Percentiles rank a stretch among this genome's conserved stretches.
Conservation (phyloP, 2,888 invertebrate genomes). For the Drosophila falleni region DNA sequence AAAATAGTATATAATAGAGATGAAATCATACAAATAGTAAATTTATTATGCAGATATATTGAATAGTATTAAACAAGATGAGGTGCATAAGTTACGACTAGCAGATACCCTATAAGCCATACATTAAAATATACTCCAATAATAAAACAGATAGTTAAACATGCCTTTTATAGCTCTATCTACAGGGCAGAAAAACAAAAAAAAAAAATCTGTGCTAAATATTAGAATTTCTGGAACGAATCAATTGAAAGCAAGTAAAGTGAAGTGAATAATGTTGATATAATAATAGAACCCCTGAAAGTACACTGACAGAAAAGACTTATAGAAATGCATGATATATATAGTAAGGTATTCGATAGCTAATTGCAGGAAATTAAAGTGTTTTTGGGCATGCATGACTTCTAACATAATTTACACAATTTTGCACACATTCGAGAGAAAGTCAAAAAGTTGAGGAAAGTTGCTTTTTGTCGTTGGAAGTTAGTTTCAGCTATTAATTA, state of each 20-base stretch:
- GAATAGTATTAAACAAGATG: neutral
- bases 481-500: conserved; percentile 19
- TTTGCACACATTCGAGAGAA: conserved; percentile 8
- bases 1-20: too few species aligned
- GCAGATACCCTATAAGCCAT: too few species aligned
- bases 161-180: neutral
- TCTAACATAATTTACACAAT: conserved; percentile 11
- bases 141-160: too few species aligned
- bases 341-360: neutral
- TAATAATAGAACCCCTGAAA: neutral
- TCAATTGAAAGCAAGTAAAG: conserved; percentile 20
- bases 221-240: conserved; percentile 9
- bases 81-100: too few species aligned
- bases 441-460: conserved; percentile 16
- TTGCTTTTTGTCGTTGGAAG: neutral
- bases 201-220: conserved; percentile 3
- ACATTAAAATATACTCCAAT: too few species aligned
- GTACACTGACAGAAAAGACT: neutral
- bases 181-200: neutral
- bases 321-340: neutral
- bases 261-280: conserved; percentile 10
- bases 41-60: too few species aligned
- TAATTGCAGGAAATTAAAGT: conserved; percentile 11
- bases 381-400: conserved; percentile 16
- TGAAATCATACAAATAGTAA: too few species aligned